Evolutionary conservation across 1,140 invertebrate species (phyloP).

Genomic region (Drosophila tani): DNA sequence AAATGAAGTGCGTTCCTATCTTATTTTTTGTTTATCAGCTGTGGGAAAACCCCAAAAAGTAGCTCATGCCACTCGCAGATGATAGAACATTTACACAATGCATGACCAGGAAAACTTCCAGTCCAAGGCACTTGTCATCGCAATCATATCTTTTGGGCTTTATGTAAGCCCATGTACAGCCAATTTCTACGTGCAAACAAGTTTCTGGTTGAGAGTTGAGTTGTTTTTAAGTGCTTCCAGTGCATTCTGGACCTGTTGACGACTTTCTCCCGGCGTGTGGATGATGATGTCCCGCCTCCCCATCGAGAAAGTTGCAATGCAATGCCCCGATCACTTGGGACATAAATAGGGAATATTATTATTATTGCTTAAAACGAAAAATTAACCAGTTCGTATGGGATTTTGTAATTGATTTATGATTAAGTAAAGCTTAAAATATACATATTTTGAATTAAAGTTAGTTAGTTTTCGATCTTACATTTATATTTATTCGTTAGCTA

Average conservation of each 20-base stretch:
- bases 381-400: not conserved
- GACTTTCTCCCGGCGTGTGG: slow-evolving; percentile 29
- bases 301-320: slow-evolving; percentile 32
- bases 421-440: not conserved
- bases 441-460: not conserved
- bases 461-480: too few relatives aligned
- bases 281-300: slow-evolving; percentile 10
- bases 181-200: slow-evolving; percentile 23
- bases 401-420: not conserved
- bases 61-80: slow-evolving; percentile 18
- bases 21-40: slow-evolving; percentile 27
- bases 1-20: slow-evolving; percentile 8
- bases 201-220: slow-evolving; percentile 9
- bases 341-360: not conserved
- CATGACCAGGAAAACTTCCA: slow-evolving; percentile 20
- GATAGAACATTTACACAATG: slow-evolving; percentile 39
- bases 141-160: slow-evolving; percentile 38
- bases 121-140: slow-evolving; percentile 29
- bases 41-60: slow-evolving; percentile 2
- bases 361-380: not conserved
- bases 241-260: slow-evolving; percentile 40
- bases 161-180: slow-evolving; percentile 21
- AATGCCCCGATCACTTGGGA: slow-evolving; percentile 5
- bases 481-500: too few relatives aligned
- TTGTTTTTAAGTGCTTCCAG: slow-evolving; percentile 25